Evolutionary conservation across 1,140 invertebrate genomes (phyloP).

Genomic region (Myzus persicae): DNA sequence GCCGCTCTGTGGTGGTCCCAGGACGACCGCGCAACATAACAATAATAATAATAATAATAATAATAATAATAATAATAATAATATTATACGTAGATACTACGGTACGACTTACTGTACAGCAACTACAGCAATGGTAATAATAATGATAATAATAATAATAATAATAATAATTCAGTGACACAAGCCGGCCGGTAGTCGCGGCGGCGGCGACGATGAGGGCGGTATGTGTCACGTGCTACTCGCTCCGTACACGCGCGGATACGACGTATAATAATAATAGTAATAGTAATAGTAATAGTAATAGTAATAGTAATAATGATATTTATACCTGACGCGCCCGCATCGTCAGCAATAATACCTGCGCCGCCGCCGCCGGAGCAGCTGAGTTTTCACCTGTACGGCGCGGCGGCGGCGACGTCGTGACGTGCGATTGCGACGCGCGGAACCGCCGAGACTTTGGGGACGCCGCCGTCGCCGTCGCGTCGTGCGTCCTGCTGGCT

Average conservation of each 20-base stretch:
- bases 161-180: background rate
- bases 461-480: background rate
- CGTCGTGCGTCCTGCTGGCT: background rate
- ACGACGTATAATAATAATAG: background rate
- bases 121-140: background rate
- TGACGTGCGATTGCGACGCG: background rate
- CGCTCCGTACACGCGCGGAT: background rate
- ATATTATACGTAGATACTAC: background rate
- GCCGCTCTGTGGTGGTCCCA: background rate
- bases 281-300: too few relatives aligned
- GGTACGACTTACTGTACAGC: background rate
- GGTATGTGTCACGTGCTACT: constrained; percentile 12
- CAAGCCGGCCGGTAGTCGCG: background rate
- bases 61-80: too few relatives aligned
- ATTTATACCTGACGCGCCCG: constrained; percentile 10
- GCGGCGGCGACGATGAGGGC: background rate
- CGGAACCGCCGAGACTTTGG: constrained; percentile 7
- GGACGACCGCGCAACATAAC: background rate
- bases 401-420: background rate
- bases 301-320: background rate
- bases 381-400: constrained; percentile 31
- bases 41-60: too few relatives aligned
- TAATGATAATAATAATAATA: background rate
- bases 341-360: background rate
- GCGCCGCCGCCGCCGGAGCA: background rate